phyloP scores from a whole-genome alignment of 2,113 vertebrate genomes.

The Crotalus helleri region DNA sequence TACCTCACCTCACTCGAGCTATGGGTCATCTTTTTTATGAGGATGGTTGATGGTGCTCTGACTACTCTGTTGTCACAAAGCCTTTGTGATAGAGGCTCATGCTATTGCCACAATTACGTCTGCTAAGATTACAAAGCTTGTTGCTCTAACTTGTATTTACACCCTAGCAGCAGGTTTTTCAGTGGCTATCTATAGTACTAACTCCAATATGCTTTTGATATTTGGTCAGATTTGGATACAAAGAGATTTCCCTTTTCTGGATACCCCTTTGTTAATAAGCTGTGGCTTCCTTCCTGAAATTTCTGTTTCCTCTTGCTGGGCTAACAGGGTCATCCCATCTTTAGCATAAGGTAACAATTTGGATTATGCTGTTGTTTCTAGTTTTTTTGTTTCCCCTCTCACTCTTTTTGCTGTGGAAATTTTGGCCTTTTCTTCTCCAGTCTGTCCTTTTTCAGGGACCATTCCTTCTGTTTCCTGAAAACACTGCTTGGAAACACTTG shows the following conservation, averaged over 20 bases:
- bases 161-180: not conserved
- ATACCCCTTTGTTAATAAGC: not conserved
- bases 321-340: not conserved
- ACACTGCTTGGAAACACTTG: not conserved
- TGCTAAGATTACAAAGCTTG: not conserved
- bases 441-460: not conserved
- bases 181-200: not conserved
- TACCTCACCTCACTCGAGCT: not conserved
- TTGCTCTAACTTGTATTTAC: not conserved
- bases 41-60: not conserved
- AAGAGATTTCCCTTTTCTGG: not conserved
- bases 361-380: not conserved
- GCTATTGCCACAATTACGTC: not conserved
- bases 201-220: not conserved
- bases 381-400: not conserved
- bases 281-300: not conserved
- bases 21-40: not conserved
- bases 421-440: not conserved
- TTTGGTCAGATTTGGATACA: not conserved
- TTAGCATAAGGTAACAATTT: not conserved
- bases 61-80: not conserved
- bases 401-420: not conserved
- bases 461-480: not conserved
- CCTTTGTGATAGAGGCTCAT: not conserved
- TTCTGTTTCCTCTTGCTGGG: not conserved